Evolutionary conservation across 2,888 invertebrate genomes (phyloP).

Genomic region (Vesta saturnalis): DNA sequence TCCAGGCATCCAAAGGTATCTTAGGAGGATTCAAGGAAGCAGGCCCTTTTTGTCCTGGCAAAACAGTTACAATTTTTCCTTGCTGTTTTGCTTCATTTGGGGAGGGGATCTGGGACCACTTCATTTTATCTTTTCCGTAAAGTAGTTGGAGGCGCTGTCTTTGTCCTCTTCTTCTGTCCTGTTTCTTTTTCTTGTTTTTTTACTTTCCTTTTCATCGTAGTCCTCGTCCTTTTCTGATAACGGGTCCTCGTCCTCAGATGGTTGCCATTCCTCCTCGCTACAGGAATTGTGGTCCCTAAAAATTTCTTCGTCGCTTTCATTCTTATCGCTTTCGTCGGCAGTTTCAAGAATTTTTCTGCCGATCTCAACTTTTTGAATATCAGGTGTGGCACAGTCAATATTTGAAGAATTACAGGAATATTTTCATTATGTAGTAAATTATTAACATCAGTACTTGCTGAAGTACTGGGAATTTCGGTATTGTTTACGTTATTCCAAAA

Average conservation of each 20-base stretch:
- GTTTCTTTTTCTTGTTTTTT: not conserved
- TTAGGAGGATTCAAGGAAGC: too few relatives aligned
- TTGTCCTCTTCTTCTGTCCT: not conserved
- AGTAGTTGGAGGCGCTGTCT: not conserved
- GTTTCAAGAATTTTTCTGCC: not conserved
- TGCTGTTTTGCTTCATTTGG: not conserved
- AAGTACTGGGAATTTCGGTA: not conserved
- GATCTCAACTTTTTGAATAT: too few relatives aligned
- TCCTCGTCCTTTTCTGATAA: not conserved
- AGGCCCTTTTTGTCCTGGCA: not conserved
- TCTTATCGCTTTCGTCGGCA: too few relatives aligned
- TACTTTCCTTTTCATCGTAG: not conserved
- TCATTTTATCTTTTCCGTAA: not conserved
- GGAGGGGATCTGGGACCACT: not conserved
- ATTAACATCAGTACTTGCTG: too few relatives aligned
- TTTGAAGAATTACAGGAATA: not conserved
- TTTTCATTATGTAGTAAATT: not conserved
- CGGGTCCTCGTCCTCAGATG: not conserved
- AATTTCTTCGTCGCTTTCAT: not conserved
- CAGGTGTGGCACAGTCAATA: not conserved
- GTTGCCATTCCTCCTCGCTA: not conserved
- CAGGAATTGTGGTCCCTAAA: not conserved
- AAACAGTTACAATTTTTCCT: not conserved
- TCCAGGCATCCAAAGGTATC: not conserved
- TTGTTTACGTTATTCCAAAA: not conserved